Base-by-base conservation (phyloP, 2,888 invertebrate genomes). In the Dolomedes plantarius region DNA sequence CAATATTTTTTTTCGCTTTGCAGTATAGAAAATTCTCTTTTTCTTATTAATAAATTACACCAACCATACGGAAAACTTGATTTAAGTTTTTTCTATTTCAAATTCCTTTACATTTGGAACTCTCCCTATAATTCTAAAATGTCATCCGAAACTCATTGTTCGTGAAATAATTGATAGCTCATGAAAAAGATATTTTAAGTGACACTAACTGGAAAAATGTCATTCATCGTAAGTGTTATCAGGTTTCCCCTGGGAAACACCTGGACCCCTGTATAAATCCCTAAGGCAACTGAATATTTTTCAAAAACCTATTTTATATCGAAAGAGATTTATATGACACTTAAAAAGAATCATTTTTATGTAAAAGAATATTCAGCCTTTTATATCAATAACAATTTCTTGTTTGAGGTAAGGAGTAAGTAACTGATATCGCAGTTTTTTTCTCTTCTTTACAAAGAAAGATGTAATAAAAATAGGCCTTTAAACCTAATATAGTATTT, bases 171-270 rank as follows among this genome's bases (percentile, higher is more conserved):
- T 56, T 23, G 56, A 56, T 56, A 56, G 19, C 19, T 6, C 56
- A 56, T 23, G 23, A 56, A 23, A 46, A 56, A 56, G 19, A 56
- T 56, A 56, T 56, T 56, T 56, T 56, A 23, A 56, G 56, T 56
- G 56, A 56, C 56, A 56, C 23, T 56, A 56, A 56, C 56, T 56
- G 56, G 56, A 56, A 56, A 56, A 56, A 56, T 56, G 56, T 56
- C 56, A 56, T 56, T 56, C 56, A 56, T 56, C 56, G 19, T 56
- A 56, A 56, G 13, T 56, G 56, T 56, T 56, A 56, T 56, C 56
- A 56, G 56, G 23, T 11, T 56, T 56, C 56, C 56, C 19, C 11
- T 2, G 23, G 23, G 56, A 56, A 56, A 56, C 56, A 56, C 56
- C 56, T 56, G 56, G 56, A 56, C 56, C 56, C 3, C 56, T 56